phyloP scores from a whole-genome alignment of 2,113 vertebrate species.

The Lasiurus borealis region DNA sequence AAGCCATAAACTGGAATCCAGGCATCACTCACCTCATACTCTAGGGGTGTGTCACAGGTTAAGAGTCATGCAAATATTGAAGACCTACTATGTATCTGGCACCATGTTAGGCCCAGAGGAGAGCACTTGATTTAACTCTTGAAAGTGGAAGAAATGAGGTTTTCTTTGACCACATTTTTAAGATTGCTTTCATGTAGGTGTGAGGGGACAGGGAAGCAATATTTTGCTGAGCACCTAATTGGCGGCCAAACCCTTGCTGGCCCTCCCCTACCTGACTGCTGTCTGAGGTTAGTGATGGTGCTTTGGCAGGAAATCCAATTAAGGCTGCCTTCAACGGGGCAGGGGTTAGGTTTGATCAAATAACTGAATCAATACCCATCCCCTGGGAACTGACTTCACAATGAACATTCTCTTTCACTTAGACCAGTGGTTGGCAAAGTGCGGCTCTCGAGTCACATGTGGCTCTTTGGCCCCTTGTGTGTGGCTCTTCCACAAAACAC shows the following conservation, averaged over 20 bases:
- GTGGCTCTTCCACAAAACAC: no score
- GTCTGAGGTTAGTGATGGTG: not conserved
- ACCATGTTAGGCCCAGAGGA: not conserved
- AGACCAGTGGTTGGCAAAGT: no score
- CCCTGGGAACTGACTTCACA: no score
- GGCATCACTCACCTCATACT: not conserved
- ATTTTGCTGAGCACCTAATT: not conserved
- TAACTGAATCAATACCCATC: no score
- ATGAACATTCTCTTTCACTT: no score
- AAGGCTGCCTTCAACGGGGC: not conserved
- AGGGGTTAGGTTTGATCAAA: no score
- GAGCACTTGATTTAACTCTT: not conserved
- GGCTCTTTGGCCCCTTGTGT: no score
- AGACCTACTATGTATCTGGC: not conserved
- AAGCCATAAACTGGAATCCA: not conserved
- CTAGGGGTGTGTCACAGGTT: not conserved
- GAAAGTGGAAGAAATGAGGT: not conserved
- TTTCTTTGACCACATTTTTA: slow-evolving; percentile 20
- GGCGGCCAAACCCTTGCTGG: not conserved
- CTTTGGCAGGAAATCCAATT: not conserved
- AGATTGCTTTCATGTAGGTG: not conserved
- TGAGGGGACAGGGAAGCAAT: not conserved
- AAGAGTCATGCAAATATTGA: not conserved
- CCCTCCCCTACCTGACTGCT: not conserved
- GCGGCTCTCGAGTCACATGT: no score